Base-by-base conservation (phyloP, 2,797 vertebrate genomes). In the Allochrocebus solatus region DNA sequence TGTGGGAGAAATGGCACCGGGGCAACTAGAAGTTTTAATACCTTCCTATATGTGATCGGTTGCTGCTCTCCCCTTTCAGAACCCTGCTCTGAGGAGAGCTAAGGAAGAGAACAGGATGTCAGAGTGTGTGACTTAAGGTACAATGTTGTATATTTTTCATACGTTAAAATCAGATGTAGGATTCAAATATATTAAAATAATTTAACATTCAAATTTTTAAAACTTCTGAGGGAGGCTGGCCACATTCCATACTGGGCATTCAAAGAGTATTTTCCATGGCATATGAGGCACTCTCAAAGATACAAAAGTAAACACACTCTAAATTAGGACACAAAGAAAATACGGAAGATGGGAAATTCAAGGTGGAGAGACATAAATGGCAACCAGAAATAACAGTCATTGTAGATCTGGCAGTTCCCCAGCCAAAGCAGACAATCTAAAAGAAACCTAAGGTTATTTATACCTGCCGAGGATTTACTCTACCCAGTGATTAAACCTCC, bases 401-500 rank as follows among this genome's bases (percentile, higher is more conserved):
- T 90, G 72, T 87, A n/a, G 67, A 64, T 43, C 83, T 97, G 93
- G 93, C 93, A 22, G 85, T 39, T 95, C 59, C 95, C 89, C 81
- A 96, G 13, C 89, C 89, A 96, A 96, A 93, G 80, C 85, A 92
- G 82, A 85, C 57, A 89, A 41, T 84, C 79, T 96, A 46, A 89
- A 90, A 89, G 85, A 76, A 83, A 72, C 70, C 75, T 93, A 41
- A 79, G 43, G 91, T 92, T 97, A 96, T 95, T 96, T 97, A 84
- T 93, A 90, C 93, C 86, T 96, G 70, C 92, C 39, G 79, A 97
- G 95, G 39, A 83, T 78, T 97, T 88, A 75, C 82, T 91, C 79
- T 84, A 91, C 96, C 93, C 83, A 86, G 85, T 97, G 95, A 95
- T 98, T 97, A 98, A 94, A 86, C 87, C 93, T 89, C 74, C 74